These are phyloP conservation scores for Lanius ludovicianus DNA, from an alignment of 2,113 vertebrate species.

Conservation along the genomic window DNA sequence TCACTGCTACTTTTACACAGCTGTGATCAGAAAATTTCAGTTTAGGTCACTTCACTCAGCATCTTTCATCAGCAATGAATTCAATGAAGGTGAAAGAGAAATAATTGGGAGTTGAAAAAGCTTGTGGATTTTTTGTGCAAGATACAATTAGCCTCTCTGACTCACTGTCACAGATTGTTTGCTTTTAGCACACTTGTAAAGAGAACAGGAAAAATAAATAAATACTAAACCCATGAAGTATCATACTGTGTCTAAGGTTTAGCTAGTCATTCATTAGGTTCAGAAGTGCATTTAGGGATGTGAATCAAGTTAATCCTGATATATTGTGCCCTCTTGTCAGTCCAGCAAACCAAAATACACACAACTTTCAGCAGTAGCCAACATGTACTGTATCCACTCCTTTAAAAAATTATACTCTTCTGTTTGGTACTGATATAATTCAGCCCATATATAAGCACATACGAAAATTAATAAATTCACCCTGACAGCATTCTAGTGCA, in stretches of 20 bases:
- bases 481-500: background rate
- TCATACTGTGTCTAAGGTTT: background rate
- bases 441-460: background rate
- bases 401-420: background rate
- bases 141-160: background rate
- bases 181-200: background rate
- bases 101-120: background rate
- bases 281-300: background rate
- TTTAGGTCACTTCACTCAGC: background rate
- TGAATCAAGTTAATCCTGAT: background rate
- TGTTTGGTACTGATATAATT: background rate
- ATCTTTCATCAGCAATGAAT: background rate
- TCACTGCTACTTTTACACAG: background rate
- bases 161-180: background rate
- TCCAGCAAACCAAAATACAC: background rate
- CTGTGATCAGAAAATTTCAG: background rate
- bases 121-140: background rate
- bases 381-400: background rate
- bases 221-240: background rate
- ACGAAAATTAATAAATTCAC: background rate
- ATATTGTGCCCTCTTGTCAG: background rate
- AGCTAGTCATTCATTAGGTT: background rate
- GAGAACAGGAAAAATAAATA: background rate
- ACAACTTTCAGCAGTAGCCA: background rate
- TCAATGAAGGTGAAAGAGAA: background rate